These are phyloP conservation scores for Drosophila dunni DNA, from an alignment of 1,140 invertebrate species.

Conservation along the genomic window DNA sequence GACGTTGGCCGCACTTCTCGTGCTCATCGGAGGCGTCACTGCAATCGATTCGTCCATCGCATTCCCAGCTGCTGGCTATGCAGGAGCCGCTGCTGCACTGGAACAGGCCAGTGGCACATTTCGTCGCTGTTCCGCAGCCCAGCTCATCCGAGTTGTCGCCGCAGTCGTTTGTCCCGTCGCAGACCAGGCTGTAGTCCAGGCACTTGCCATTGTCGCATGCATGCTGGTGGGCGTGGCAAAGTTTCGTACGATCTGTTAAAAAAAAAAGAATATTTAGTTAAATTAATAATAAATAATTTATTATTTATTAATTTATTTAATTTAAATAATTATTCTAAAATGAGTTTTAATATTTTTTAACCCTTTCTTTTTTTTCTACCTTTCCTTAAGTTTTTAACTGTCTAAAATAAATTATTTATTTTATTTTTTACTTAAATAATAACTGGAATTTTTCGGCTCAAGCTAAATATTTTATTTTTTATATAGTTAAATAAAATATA, in stretches of 20 bases:
- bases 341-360: too few species aligned
- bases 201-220: conserved; percentile 95
- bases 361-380: too few species aligned
- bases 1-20: conserved; percentile 85
- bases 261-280: neutral
- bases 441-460: too few species aligned
- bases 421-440: too few species aligned
- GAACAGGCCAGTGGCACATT: conserved; percentile 64
- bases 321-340: too few species aligned
- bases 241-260: conserved; percentile 56
- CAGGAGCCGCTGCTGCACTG: conserved; percentile 88
- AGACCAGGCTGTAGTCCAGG: conserved; percentile 87
- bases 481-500: too few species aligned
- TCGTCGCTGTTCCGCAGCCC: conserved; percentile 85
- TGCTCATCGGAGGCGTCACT: conserved; percentile 90
- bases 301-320: neutral
- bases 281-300: too few species aligned
- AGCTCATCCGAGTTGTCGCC: conserved; percentile 88
- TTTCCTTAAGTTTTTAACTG: too few species aligned
- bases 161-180: conserved; percentile 88
- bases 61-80: conserved; percentile 89
- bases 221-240: conserved; percentile 88
- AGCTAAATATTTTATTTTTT: too few species aligned
- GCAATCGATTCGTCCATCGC: conserved; percentile 90
- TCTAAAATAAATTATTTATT: too few species aligned